A percentile compares a stretch with the other conserved stretches of the same genome.
phyloP scores from a whole-genome alignment of 2,888 invertebrate genomes.

The Fissipunctia ypsillon region DNA sequence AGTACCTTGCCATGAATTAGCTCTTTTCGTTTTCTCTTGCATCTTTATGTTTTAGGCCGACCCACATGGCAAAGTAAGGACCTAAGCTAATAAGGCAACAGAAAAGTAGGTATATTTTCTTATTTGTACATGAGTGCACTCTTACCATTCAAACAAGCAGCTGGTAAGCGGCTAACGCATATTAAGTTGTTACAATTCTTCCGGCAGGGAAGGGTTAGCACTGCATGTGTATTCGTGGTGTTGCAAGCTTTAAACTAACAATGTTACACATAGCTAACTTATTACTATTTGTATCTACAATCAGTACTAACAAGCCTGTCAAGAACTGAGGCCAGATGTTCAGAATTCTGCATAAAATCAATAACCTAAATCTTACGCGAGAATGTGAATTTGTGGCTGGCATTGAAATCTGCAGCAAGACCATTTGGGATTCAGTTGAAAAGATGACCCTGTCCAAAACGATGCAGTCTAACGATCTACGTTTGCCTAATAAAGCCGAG shows the following conservation, averaged over 20 bases:
- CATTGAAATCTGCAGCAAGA: neutral
- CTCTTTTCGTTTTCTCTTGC: neutral
- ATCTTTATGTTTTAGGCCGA: neutral
- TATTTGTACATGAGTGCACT: constrained; percentile 18
- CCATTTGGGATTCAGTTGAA: constrained; percentile 17
- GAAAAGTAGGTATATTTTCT: constrained; percentile 3
- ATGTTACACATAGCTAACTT: constrained; percentile 33
- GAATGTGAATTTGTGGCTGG: constrained; percentile 1
- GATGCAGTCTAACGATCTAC: neutral
- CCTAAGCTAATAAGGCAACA: neutral
- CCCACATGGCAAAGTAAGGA: neutral
- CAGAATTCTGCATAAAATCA: constrained; percentile 8
- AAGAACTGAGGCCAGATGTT: constrained; percentile 19
- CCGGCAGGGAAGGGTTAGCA: constrained; percentile 49
- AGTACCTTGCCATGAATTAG: neutral
- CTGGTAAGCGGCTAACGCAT: constrained; percentile 36
- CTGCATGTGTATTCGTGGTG: constrained; percentile 32
- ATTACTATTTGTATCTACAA: constrained; percentile 24
- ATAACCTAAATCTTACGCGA: constrained; percentile 6
- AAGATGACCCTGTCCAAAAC: constrained; percentile 13
- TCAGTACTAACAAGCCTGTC: constrained; percentile 17
- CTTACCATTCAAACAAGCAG: constrained; percentile 45
- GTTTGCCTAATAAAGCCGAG: constrained; percentile 11
- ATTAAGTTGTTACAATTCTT: constrained; percentile 59
- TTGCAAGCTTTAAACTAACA: constrained; percentile 47